Evolutionary conservation across 92 coral and sea anemone species (phyloP).

Genomic region (Siderastrea siderea): DNA sequence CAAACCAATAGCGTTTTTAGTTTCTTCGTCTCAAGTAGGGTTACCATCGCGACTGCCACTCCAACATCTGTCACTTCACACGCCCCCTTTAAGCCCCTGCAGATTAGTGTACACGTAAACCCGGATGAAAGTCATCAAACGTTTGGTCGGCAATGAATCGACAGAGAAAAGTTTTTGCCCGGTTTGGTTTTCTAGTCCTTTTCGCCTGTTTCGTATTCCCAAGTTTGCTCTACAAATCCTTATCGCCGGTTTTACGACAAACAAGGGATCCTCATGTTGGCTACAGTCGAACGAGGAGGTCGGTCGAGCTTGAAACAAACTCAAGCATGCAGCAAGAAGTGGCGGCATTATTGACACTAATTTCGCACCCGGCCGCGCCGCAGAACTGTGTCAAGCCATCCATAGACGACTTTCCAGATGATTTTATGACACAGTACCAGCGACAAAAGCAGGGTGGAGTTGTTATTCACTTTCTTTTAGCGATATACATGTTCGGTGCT

Average conservation of each 20-base stretch:
- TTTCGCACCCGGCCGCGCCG: not conserved
- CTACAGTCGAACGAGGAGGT: slow-evolving; percentile 28
- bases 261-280: not conserved
- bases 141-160: not conserved
- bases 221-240: slow-evolving; percentile 48
- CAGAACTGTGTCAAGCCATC: slow-evolving; percentile 88
- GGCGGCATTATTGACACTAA: not conserved
- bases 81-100: not conserved
- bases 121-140: not conserved
- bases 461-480: slow-evolving; percentile 54
- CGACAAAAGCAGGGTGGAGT: slow-evolving; percentile 75
- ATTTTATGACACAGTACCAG: slow-evolving; percentile 79
- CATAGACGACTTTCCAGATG: slow-evolving; percentile 80
- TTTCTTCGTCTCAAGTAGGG: too few species aligned
- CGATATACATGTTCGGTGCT: slow-evolving; percentile 82
- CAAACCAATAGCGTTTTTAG: too few species aligned
- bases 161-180: slow-evolving; percentile 8
- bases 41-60: too few species aligned
- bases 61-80: not conserved
- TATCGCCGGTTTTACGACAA: not conserved
- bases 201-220: slow-evolving; percentile 76
- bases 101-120: not conserved
- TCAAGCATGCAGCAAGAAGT: not conserved
- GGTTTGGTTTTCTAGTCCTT: slow-evolving; percentile 43
- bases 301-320: slow-evolving; percentile 3